Evolutionary conservation across 2,113 vertebrate species (phyloP).

Genomic region (Odontophorus gujanensis): DNA sequence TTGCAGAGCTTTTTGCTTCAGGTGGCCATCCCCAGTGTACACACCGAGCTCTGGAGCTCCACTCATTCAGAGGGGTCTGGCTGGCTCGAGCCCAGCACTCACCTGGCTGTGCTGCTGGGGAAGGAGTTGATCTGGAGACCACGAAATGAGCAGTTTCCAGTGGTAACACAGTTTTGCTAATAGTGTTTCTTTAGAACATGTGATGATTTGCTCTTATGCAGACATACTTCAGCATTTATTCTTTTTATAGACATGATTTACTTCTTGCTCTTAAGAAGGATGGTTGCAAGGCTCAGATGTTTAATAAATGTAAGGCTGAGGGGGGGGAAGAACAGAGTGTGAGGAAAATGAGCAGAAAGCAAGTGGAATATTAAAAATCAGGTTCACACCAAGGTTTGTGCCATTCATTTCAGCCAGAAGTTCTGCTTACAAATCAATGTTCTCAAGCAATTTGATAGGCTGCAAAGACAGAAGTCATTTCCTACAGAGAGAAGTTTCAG

Average conservation of each 20-base stretch:
- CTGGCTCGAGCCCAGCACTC: background rate
- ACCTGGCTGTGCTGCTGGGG: background rate
- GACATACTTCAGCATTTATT: background rate
- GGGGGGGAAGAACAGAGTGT: background rate
- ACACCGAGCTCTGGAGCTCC: background rate
- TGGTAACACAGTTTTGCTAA: background rate
- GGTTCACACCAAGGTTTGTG: background rate
- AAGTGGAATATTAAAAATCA: background rate
- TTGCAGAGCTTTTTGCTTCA: rapidly evolving
- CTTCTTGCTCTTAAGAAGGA: background rate
- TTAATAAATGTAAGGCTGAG: background rate
- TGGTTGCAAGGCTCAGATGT: background rate
- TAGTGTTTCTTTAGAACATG: background rate
- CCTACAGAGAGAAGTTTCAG: background rate
- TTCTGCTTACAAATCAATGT: slow-evolving; percentile 6
- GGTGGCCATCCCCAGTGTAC: rapidly evolving
- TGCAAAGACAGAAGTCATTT: slow-evolving; percentile 11
- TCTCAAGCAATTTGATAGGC: background rate
- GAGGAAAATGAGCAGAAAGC: background rate
- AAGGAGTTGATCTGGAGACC: background rate
- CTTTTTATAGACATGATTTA: background rate
- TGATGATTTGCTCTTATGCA: background rate
- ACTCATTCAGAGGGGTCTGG: background rate
- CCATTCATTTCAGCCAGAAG: background rate
- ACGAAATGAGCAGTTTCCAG: background rate